Percentiles rank a stretch among this genome's conserved stretches.
These are phyloP conservation scores for Gasterosteus aculeatus DNA, from an alignment of 2,113 vertebrate species.

Conservation along the genomic window DNA sequence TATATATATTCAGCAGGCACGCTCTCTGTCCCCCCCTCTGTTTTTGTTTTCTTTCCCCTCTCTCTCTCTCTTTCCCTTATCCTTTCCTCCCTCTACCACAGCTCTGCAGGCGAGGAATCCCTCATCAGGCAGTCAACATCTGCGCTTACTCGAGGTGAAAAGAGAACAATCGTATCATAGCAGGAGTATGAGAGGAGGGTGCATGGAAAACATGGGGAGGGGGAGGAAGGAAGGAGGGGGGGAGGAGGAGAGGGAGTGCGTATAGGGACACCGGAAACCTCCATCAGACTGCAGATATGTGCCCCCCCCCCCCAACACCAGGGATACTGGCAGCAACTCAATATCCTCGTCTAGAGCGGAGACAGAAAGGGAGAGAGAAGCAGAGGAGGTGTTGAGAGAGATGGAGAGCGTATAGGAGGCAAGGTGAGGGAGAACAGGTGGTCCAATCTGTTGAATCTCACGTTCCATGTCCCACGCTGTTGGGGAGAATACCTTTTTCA, in stretches of 20 bases:
- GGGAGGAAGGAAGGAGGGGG: not conserved
- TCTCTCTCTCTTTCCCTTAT: slow-evolving; percentile 6
- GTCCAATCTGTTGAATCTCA: slow-evolving; percentile 80
- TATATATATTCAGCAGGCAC: slow-evolving; percentile 62
- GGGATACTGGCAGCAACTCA: slow-evolving; percentile 60
- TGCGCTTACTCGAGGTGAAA: slow-evolving; percentile 54
- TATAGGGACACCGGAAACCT: slow-evolving; percentile 50
- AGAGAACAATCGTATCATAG: slow-evolving; percentile 65
- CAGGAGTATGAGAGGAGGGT: slow-evolving; percentile 47
- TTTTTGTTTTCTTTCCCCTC: slow-evolving; percentile 59
- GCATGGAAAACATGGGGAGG: slow-evolving; percentile 12
- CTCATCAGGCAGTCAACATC: slow-evolving; percentile 52
- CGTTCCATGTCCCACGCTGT: slow-evolving; percentile 49
- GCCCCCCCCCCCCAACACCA: slow-evolving; percentile 44
- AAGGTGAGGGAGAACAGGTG: slow-evolving; percentile 73
- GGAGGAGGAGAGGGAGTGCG: not conserved
- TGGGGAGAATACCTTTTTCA: slow-evolving; percentile 38
- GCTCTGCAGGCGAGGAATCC: slow-evolving; percentile 32
- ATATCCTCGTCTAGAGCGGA: slow-evolving; percentile 40
- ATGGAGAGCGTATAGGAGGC: slow-evolving; percentile 3
- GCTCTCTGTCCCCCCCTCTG: slow-evolving; percentile 45
- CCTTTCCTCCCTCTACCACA: slow-evolving; percentile 24
- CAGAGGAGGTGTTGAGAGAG: not conserved
- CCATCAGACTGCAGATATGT: slow-evolving; percentile 78
- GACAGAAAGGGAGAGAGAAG: not conserved